Evolutionary conservation across 2,113 vertebrate genomes (phyloP).

Genomic region (Ivindomyrus marchei): DNA sequence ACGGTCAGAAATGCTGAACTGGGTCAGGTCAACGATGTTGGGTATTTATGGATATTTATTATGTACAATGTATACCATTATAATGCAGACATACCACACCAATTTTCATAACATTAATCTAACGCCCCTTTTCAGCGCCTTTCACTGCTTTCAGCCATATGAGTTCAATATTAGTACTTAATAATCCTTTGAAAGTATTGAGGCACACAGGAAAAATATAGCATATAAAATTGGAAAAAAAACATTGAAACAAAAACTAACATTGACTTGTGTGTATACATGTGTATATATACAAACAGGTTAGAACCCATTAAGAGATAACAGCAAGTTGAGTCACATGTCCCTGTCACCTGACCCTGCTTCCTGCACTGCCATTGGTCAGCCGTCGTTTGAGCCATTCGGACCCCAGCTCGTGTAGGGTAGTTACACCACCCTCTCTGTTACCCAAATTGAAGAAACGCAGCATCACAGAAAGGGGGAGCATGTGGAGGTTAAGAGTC

Average conservation of each 20-base stretch:
- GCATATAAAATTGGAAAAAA: background rate
- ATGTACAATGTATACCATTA: constrained; percentile 57
- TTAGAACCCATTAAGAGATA: constrained; percentile 19
- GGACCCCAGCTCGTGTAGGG: background rate
- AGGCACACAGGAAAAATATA: constrained; percentile 50
- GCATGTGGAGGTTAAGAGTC: background rate
- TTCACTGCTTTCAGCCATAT: background rate
- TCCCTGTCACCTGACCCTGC: background rate
- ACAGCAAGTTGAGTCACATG: background rate
- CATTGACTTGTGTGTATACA: background rate
- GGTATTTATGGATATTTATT: constrained; percentile 36
- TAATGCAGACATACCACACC: constrained; percentile 49
- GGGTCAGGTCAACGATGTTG: background rate
- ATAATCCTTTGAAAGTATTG: constrained; percentile 55
- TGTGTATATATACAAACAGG: background rate
- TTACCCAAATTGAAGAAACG: background rate
- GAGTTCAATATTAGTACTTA: constrained; percentile 20
- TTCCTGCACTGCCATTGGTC: background rate
- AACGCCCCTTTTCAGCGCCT: background rate
- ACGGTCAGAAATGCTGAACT: background rate
- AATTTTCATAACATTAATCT: constrained; percentile 23
- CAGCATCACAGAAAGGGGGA: background rate
- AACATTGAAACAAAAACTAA: background rate
- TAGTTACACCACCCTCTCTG: constrained; percentile 20
- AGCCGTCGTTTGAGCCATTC: background rate